Base-by-base conservation (phyloP, 2,888 invertebrate genomes). In the Crioceris asparagi region DNA sequence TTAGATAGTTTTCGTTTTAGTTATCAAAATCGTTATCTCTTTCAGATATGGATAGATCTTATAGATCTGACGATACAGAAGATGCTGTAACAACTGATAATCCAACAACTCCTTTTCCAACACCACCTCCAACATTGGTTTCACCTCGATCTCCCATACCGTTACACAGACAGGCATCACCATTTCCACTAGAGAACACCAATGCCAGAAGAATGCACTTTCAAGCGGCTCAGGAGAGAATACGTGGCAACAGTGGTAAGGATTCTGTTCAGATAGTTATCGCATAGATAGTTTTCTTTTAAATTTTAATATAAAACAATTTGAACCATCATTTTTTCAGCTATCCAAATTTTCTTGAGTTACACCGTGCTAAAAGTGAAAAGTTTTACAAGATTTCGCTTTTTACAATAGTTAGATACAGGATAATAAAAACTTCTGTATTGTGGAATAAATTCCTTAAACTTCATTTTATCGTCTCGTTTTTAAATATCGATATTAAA, bases 41-140 rank as follows among this genome's bases (percentile, higher is more conserved):
- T 65, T 4, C 63, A 79, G 79, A 72, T 63, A 74, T 77, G 47
- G 79, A 83, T 49, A 75, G 81, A 40, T 75, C 75, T 38, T 83
- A 83, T 54, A 76, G 82, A 35, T 81, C 83, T 2, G 81, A 82
- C 52, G 82, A 82, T 40, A 79, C 79, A 23, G 74, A 74, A 50
- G 74, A 72, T 52, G 69, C 70, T 12, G 67, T 65, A 34, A 70
- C 67, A 36, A 70, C 70, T 32, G 70, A 71, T 58, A 70, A 70
- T 57, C 69, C 68, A 29, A 69, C 69, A 26, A 67, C 69, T 43
- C 69, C 70, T 27, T 71, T 70, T 51, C 70, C 71, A 23, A 69
- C 70, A 26, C 69, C 69, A 35, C 69, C 70, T 19, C 69, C 72
- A 30, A 66, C 70, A 46, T 53, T 66, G 61, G 57, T 62, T 21